Conservation (phyloP, 2,113 vertebrate genomes). For the Phalacrocorax aristotelis region DNA sequence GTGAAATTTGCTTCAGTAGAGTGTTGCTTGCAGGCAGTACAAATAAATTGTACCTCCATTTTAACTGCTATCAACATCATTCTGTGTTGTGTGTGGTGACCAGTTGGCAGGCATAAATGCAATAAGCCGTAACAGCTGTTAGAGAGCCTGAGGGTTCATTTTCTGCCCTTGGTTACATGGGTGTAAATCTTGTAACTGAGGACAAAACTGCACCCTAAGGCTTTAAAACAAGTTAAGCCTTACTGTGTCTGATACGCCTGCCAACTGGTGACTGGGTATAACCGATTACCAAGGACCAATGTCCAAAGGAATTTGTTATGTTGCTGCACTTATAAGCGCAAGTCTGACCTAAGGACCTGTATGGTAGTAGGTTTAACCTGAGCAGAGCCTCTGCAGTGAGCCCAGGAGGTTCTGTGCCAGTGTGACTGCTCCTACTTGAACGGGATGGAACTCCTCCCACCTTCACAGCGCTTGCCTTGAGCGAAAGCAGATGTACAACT, state of each 20-base stretch:
- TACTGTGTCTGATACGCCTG: not conserved
- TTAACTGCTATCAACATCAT: not conserved
- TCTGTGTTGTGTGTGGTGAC: constrained; percentile 18
- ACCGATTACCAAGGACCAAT: not conserved
- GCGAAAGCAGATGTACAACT: not conserved
- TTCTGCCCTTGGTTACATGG: constrained; percentile 26
- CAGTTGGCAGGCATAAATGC: constrained; percentile 45
- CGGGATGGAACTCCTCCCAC: not conserved
- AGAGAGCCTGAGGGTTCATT: constrained; percentile 35
- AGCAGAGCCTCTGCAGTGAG: not conserved
- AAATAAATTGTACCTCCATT: constrained; percentile 15
- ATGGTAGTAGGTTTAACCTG: not conserved
- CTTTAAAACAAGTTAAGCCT: constrained; percentile 37
- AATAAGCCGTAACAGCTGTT: constrained; percentile 45
- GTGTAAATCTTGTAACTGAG: constrained; percentile 50
- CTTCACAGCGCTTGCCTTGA: not conserved
- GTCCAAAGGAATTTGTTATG: not conserved
- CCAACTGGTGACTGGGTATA: constrained; percentile 10
- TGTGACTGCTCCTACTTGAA: accelerated
- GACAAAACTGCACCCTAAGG: constrained; percentile 36
- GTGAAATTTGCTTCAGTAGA: not conserved
- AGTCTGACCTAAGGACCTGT: not conserved
- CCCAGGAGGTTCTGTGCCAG: not conserved
- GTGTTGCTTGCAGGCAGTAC: not conserved
- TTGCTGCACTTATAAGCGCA: not conserved